A percentile compares a stretch with the other conserved stretches of the same genome.
phyloP scores from a whole-genome alignment of 2,888 invertebrate genomes.

The Heteromurus nitidus region DNA sequence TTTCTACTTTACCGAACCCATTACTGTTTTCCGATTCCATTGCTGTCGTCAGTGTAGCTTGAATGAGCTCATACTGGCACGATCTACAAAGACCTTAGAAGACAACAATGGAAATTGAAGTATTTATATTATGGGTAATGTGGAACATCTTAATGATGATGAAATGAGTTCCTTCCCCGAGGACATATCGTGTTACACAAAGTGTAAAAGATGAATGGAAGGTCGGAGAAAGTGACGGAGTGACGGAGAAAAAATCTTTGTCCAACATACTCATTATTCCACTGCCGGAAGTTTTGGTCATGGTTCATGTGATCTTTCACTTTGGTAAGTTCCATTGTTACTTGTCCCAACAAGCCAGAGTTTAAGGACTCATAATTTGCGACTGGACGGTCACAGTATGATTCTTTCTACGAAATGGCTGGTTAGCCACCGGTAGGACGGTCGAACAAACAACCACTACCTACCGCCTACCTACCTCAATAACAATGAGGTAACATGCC shows the following conservation, averaged over 20 bases:
- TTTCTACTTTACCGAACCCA: too few relatives aligned
- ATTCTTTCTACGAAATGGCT: constrained; percentile 22
- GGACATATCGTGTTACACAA: too few relatives aligned
- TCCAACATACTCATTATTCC: neutral
- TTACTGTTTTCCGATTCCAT: too few relatives aligned
- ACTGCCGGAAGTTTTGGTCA: constrained; percentile 32
- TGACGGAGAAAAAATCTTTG: neutral
- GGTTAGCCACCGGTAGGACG: constrained; percentile 25
- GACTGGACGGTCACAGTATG: neutral
- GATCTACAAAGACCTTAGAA: too few relatives aligned
- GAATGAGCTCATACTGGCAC: too few relatives aligned
- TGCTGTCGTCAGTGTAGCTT: too few relatives aligned
- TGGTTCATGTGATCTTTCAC: constrained; percentile 27
- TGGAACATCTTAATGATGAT: too few relatives aligned
- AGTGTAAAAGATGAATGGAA: neutral
- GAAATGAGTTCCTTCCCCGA: too few relatives aligned
- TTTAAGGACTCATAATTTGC: constrained; percentile 29
- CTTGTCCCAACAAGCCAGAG: constrained; percentile 5
- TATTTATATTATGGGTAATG: too few relatives aligned
- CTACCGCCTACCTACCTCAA: constrained; percentile 15
- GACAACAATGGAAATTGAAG: too few relatives aligned
- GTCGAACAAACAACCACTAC: constrained; percentile 22
- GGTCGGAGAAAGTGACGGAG: neutral
- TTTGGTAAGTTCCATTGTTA: constrained; percentile 9
- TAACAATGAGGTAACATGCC: neutral